Evolutionary conservation across 1,140 invertebrate species (phyloP).

Genomic region (Andricus grossulariae): DNA sequence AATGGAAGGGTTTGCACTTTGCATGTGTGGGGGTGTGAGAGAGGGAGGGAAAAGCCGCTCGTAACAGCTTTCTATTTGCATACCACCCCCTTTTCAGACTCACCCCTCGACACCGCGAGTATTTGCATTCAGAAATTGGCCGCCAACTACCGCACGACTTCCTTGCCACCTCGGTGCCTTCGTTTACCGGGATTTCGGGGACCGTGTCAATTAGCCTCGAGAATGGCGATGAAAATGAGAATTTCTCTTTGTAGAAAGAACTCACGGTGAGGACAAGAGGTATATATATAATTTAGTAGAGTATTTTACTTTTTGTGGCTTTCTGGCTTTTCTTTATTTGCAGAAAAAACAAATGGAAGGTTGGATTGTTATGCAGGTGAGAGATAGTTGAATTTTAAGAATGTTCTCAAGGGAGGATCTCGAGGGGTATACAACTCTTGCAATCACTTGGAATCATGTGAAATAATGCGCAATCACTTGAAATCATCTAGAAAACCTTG

Average conservation of each 20-base stretch:
- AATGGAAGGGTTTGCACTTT: constrained; percentile 38
- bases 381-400: no score
- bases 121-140: constrained; percentile 77
- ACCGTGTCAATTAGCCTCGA: constrained; percentile 45
- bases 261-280: no score
- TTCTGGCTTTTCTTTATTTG: no score
- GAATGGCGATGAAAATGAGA: constrained; percentile 34
- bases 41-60: constrained; percentile 59
- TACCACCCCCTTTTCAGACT: constrained; percentile 67
- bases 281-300: no score
- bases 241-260: not conserved
- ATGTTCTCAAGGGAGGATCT: no score
- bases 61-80: constrained; percentile 77
- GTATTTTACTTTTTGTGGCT: no score
- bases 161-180: constrained; percentile 45
- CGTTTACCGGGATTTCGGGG: constrained; percentile 40
- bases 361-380: no score
- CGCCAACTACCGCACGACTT: constrained; percentile 62
- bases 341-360: no score
- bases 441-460: no score
- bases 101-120: constrained; percentile 69
- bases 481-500: no score
- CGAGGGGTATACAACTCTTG: no score
- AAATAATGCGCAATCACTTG: no score
- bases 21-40: constrained; percentile 53